Base-by-base conservation (phyloP, 2,113 vertebrate genomes). In the Labrus mixtus region DNA sequence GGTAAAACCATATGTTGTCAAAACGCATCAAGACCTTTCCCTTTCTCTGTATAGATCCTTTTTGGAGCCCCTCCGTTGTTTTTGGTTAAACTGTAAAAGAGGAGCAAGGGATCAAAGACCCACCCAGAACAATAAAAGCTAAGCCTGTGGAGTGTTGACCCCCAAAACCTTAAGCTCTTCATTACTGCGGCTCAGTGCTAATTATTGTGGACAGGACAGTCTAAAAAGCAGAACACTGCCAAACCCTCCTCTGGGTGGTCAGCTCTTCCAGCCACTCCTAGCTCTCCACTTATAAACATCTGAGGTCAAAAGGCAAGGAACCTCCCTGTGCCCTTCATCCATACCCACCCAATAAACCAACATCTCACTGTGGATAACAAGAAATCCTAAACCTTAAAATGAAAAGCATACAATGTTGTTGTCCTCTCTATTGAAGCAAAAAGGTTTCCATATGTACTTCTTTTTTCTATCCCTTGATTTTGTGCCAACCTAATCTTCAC, bases 121-220 rank as follows among this genome's bases (percentile, higher is more conserved):
- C 75, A 81, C 72, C 81, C 68, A 46, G 69, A 41, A 86, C 71
- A 85, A 88, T 90, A 87, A 90, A 89, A 77, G 74, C 87, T 78
- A 77, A 87, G 68, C 84, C 82, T 59, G 54, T 68, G 70, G 79
- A 78, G 78, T 65, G 62, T 76, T 71, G 84, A 91, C 84, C 86
- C 73, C 72, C 56, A 76, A 33, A 64, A 86, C 76, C 81, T 74
- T 90, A 91, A 92, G 81, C 84, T 83, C 88, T 89, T 90, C 84
- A 91, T 90, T 91, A 90, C 87, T 65, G 60, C 76, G 78, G 80
- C 78, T 91, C 87, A 88, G 66, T 60, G 79, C 81, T 92, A 90
- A 92, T 93, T 87, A 76, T 78, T 82, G 78, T 87, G 71, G 83
- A 89, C 82, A 85, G 64, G 78, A 76, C 55, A 46, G 84, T 61